Conservation (phyloP, 2,888 invertebrate genomes). For the Eristalis arbustorum region DNA sequence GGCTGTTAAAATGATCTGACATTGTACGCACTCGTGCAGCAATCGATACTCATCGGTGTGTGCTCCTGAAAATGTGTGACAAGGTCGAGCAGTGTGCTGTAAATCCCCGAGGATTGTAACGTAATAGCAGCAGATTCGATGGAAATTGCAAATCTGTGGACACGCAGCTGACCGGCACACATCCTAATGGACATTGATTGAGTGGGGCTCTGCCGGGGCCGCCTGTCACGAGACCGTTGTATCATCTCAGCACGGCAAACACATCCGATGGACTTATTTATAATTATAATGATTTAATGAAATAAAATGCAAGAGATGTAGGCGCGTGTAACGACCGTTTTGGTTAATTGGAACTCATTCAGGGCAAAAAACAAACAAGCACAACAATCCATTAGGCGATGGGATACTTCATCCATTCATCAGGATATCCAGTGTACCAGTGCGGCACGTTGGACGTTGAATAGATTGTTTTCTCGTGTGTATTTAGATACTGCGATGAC, state of each 20-base stretch:
- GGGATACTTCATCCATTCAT: neutral
- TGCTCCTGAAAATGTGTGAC: neutral
- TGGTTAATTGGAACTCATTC: neutral
- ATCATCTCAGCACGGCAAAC: neutral
- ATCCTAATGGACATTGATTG: constrained; percentile 29
- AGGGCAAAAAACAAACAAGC: neutral
- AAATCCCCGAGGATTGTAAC: neutral
- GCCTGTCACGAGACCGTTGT: neutral
- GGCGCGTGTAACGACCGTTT: neutral
- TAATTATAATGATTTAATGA: constrained; percentile 34
- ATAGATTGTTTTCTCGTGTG: neutral
- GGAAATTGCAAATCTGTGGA: constrained; percentile 8
- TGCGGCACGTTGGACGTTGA: neutral
- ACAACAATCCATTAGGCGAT: neutral
- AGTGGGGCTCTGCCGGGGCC: neutral
- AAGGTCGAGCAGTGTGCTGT: neutral
- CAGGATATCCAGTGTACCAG: neutral
- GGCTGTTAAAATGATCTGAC: neutral
- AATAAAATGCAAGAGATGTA: neutral
- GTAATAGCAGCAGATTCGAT: neutral
- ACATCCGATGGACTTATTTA: neutral
- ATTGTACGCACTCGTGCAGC: too few relatives aligned
- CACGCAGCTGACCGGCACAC: neutral
- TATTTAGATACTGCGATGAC: neutral
- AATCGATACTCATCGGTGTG: too few relatives aligned